Evolutionary conservation across 1,140 invertebrate genomes (phyloP), one percentile per base, ranked within the genome.

Genomic region (Pseudomyrmex concolor): DNA sequence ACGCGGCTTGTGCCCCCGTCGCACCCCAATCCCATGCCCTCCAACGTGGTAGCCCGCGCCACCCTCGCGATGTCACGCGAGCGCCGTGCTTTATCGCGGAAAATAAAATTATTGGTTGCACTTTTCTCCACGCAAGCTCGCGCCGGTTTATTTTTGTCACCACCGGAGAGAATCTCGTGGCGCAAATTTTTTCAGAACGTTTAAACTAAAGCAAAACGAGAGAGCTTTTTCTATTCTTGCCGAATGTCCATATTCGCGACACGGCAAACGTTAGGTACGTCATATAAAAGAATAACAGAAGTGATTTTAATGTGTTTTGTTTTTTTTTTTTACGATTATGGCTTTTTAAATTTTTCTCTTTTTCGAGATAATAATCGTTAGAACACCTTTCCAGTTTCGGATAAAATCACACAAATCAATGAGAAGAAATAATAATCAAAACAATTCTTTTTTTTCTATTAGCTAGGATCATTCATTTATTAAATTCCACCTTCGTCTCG

Each of bases 51-150:
- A 25, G 17, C 54, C 45, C n/a, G n/a, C 60, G 17, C 43, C 59
- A 81, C 19, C 59, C 55, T 64, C 68, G 43, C 45, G 72, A 71
- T 19, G 68, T 60, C 73, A 78, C 84, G 84, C 73, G 82, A 85
- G 72, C 43, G 67, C 78, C 92, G 92, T 93, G 92, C 90, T 93
- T 92, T 93, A 92, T 93, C 91, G 86, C 88, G 83, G 83, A 89
- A 91, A 92, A 94, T 93, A 91, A 93, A 94, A 92, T 93, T 91
- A 93, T 93, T 91, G 88, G 88, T 90, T 89, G 89, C 89, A 89
- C 88, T 92, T 89, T 91, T 91, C 88, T 83, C 70, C 73, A 45
- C 45, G 66, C 76, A 22, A 55, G 34, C 45, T 76, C 85, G 67
- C 81, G 72, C 67, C 68, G 67, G 85, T 84, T 87, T 84, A 68